Conservation (phyloP, 2,888 invertebrate genomes). For the Macaria liturata region DNA sequence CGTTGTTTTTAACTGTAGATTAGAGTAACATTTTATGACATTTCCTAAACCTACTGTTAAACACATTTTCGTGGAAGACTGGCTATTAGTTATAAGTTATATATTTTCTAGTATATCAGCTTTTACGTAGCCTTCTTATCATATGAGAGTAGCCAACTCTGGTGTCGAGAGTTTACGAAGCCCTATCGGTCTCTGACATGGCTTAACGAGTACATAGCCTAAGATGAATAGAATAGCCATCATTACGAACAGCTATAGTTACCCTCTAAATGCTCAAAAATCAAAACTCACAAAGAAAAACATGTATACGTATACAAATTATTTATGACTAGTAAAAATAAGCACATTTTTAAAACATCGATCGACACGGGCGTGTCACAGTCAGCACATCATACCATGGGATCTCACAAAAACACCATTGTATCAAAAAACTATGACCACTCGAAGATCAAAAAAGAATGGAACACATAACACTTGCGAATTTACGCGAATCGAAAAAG, state of each 20-base stretch:
- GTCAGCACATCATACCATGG: constrained; percentile 58
- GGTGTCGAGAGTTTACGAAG: too few relatives aligned
- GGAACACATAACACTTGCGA: constrained; percentile 43
- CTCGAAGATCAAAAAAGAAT: constrained; percentile 45
- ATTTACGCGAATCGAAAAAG: constrained; percentile 30
- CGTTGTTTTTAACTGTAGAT: too few relatives aligned
- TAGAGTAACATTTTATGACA: too few relatives aligned
- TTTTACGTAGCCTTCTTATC: too few relatives aligned
- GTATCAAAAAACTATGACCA: constrained; percentile 59
- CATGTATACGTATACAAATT: constrained; percentile 58
- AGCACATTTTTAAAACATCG: constrained; percentile 64
- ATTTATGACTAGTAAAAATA: constrained; percentile 79
- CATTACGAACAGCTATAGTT: constrained; percentile 4
- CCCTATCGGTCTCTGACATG: too few relatives aligned
- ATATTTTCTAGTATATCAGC: too few relatives aligned
- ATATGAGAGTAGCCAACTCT: too few relatives aligned
- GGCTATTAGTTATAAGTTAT: too few relatives aligned
- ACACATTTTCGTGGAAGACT: too few relatives aligned
- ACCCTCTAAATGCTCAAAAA: not conserved
- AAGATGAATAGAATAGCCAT: constrained; percentile 4
- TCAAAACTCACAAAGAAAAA: constrained; percentile 19
- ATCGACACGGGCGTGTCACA: constrained; percentile 48
- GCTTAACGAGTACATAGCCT: not conserved
- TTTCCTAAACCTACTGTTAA: too few relatives aligned
- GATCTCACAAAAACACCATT: constrained; percentile 60